A percentile compares a stretch with the other conserved stretches of the same genome.
phyloP scores from a whole-genome alignment of 2,113 vertebrate species.

The Trogon melanurus region DNA sequence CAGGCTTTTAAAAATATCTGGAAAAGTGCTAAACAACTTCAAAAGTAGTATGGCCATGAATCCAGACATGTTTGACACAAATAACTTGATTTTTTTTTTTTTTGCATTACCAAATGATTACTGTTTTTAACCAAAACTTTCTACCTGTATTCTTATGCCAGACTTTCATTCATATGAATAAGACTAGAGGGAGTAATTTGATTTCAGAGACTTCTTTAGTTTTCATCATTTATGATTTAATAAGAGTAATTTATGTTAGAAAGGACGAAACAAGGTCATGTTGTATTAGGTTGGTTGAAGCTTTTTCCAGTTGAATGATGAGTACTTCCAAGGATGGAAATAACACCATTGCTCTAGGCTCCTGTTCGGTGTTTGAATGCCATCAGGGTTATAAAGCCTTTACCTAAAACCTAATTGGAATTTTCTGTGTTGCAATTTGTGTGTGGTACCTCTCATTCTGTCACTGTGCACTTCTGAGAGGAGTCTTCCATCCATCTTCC shows the following conservation, averaged over 20 bases:
- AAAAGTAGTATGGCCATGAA: background rate
- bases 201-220: background rate
- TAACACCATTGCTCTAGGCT: background rate
- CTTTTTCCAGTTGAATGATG: background rate
- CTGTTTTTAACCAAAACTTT: background rate
- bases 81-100: background rate
- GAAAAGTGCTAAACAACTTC: background rate
- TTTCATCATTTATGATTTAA: background rate
- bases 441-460: background rate
- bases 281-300: background rate
- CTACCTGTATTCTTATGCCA: background rate
- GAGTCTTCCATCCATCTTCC: background rate
- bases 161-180: background rate
- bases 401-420: background rate
- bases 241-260: background rate
- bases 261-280: background rate
- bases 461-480: background rate
- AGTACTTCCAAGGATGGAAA: background rate
- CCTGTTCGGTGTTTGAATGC: background rate
- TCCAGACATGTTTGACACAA: background rate
- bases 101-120: background rate
- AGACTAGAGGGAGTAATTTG: background rate
- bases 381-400: background rate
- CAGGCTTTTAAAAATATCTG: background rate
- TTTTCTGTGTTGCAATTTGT: background rate